These are phyloP conservation scores for Macquaria australasica DNA, from an alignment of 2,113 vertebrate species.

Conservation along the genomic window DNA sequence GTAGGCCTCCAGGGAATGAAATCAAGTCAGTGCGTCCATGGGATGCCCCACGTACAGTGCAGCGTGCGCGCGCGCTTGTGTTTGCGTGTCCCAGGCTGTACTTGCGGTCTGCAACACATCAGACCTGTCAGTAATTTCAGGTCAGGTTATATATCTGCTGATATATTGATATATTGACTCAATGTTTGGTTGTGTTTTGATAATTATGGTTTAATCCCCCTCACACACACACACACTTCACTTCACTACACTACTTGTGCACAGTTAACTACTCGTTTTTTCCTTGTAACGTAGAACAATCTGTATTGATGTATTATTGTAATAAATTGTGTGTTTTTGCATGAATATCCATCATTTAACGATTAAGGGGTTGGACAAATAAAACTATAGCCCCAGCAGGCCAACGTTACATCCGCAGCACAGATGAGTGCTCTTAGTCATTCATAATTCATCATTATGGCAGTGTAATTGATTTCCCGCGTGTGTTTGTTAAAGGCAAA, in stretches of 20 bases:
- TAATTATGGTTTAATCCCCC: background rate
- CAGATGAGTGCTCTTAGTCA: background rate
- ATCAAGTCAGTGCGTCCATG: conserved; percentile 20
- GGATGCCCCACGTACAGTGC: background rate
- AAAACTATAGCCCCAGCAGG: background rate
- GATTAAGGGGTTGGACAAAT: background rate
- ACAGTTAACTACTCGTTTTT: background rate
- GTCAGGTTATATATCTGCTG: background rate
- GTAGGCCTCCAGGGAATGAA: conserved; percentile 47
- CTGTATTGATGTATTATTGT: background rate
- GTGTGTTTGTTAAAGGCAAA: background rate
- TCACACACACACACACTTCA: background rate
- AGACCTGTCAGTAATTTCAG: conserved; percentile 30
- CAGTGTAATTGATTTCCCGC: background rate
- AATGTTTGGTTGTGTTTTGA: background rate
- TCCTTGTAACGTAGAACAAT: background rate
- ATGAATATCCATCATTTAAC: background rate
- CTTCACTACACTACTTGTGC: background rate
- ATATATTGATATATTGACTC: background rate
- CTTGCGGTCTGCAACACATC: conserved; percentile 10
- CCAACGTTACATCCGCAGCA: background rate
- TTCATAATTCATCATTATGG: background rate
- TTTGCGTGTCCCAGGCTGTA: background rate
- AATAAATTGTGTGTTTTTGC: background rate
- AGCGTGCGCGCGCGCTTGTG: background rate